These are phyloP conservation scores for Drosophila athabasca DNA, from an alignment of 1,140 invertebrate genomes.

Conservation along the genomic window DNA sequence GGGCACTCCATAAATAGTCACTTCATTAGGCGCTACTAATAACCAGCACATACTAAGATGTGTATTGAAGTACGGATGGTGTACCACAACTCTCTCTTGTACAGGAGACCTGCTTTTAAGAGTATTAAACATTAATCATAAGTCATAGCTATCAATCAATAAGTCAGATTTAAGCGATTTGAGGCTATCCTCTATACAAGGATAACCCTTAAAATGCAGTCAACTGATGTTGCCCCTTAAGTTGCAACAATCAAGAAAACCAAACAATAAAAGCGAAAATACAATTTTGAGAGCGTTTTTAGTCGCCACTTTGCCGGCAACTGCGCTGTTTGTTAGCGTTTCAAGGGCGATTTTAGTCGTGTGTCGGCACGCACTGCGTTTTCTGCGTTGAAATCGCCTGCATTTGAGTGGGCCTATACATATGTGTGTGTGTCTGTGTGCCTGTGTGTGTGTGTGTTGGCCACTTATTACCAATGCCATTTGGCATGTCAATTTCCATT, in stretches of 20 bases:
- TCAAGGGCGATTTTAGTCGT: constrained; percentile 36
- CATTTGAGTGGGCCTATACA: not conserved
- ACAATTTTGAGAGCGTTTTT: constrained; percentile 4
- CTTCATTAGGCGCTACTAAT: too few species aligned
- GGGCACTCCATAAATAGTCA: too few species aligned
- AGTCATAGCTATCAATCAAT: too few species aligned
- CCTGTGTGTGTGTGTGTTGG: constrained; percentile 1
- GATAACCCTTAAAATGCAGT: too few species aligned
- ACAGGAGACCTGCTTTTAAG: too few species aligned
- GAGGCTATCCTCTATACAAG: too few species aligned
- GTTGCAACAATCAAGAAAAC: constrained; percentile 5
- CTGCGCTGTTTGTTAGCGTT: not conserved
- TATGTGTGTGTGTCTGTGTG: too few species aligned
- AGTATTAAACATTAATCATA: too few species aligned
- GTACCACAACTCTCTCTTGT: too few species aligned
- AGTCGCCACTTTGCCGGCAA: constrained; percentile 7
- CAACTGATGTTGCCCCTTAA: constrained; percentile 14
- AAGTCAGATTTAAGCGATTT: too few species aligned
- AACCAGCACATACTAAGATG: too few species aligned
- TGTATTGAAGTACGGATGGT: too few species aligned
- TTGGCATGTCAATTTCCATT: constrained; percentile 20
- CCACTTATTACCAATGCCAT: constrained; percentile 10
- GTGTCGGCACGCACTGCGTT: not conserved
- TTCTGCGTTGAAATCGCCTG: not conserved
- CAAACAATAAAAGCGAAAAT: constrained; percentile 31